Evolutionary conservation across 2,113 vertebrate species (phyloP).

Genomic region (Podocnemis expansa): DNA sequence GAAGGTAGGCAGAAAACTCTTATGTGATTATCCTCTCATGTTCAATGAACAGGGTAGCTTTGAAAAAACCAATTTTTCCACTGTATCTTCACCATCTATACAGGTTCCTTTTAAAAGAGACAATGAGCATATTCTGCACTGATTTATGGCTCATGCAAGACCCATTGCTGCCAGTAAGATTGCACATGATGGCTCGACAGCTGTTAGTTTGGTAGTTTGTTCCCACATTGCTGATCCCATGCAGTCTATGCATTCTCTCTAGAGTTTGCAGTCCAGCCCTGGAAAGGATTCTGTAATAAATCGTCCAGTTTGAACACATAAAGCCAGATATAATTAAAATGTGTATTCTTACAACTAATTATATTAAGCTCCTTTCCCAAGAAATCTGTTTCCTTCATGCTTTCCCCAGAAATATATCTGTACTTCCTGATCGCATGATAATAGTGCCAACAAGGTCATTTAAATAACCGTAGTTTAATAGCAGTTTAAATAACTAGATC

Average conservation of each 20-base stretch:
- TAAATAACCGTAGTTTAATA: not conserved
- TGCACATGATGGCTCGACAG: rapidly evolving
- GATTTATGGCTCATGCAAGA: not conserved
- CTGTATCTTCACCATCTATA: not conserved
- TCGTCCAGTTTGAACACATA: not conserved
- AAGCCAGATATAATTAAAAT: conserved; percentile 16
- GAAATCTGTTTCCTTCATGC: not conserved
- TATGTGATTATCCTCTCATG: not conserved
- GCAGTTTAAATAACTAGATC: conserved; percentile 9
- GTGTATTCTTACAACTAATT: conserved; percentile 12
- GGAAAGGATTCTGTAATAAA: not conserved
- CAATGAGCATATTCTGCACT: not conserved
- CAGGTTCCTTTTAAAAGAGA: not conserved
- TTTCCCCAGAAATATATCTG: not conserved
- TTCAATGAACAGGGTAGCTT: not conserved
- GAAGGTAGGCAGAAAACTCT: not conserved
- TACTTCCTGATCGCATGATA: not conserved
- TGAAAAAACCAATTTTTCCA: not conserved
- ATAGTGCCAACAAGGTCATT: not conserved
- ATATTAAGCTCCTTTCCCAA: not conserved
- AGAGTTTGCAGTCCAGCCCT: not conserved
- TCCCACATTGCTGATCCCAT: not conserved
- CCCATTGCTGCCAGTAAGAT: not conserved
- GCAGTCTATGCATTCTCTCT: conserved; percentile 28
- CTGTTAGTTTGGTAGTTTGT: not conserved